A percentile compares a stretch with the other conserved stretches of the same genome.
Evolutionary conservation across 2,113 vertebrate genomes (phyloP).

Genomic region (Phalacrocorax brasilianus): DNA sequence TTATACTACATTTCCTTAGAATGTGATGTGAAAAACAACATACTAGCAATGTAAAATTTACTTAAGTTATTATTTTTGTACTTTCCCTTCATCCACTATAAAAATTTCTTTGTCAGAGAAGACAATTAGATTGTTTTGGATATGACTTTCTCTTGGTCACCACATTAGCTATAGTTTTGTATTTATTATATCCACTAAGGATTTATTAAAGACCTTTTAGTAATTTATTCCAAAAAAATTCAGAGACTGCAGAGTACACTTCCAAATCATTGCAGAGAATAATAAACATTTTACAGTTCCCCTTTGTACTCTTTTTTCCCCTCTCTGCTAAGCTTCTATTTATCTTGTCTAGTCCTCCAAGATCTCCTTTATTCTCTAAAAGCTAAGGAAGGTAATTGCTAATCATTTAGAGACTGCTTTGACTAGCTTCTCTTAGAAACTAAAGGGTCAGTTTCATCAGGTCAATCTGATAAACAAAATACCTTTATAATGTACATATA

Average conservation of each 20-base stretch:
- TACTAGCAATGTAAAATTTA: not conserved
- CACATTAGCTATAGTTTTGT: not conserved
- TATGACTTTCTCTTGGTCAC: not conserved
- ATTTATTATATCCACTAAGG: not conserved
- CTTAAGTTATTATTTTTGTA: not conserved
- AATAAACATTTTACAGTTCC: not conserved
- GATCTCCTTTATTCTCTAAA: not conserved
- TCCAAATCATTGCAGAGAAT: not conserved
- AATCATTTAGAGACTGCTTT: not conserved
- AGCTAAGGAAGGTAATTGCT: not conserved
- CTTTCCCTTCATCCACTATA: not conserved
- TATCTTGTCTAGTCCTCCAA: not conserved
- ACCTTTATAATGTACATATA: not conserved
- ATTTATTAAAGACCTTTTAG: not conserved
- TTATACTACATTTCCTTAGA: not conserved
- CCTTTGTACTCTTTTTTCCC: not conserved
- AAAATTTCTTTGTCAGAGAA: not conserved
- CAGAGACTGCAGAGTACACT: not conserved
- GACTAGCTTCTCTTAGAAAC: not conserved
- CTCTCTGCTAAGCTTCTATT: not conserved
- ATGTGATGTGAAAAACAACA: not conserved
- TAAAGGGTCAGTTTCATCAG: not conserved
- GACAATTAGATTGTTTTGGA: not conserved
- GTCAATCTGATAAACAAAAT: not conserved
- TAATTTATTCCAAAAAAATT: not conserved